Evolutionary conservation across 2,113 vertebrate species (phyloP).

Genomic region (Pyxicephalus adspersus): DNA sequence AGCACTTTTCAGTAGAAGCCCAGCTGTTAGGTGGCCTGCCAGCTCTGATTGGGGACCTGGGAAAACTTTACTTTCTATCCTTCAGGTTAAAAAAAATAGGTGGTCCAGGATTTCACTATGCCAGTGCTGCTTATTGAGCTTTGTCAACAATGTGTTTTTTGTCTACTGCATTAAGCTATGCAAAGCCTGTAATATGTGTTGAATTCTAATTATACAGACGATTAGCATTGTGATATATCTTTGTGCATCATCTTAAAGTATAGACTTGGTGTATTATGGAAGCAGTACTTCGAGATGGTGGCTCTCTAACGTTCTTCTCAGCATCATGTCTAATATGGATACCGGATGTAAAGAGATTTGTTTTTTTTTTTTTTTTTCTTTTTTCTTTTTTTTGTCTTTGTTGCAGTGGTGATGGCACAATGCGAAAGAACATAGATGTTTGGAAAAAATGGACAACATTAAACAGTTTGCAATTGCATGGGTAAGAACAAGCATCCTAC

Average conservation of each 20-base stretch:
- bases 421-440: constrained; percentile 97
- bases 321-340: too few relatives aligned
- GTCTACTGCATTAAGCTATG: too few relatives aligned
- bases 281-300: background rate
- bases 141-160: too few relatives aligned
- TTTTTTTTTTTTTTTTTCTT: too few relatives aligned
- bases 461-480: constrained; percentile 96
- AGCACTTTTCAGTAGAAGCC: too few relatives aligned
- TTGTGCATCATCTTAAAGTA: background rate
- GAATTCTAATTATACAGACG: constrained; percentile 5
- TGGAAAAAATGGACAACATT: constrained; percentile 98
- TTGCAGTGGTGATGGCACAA: constrained; percentile 91
- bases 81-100: too few relatives aligned
- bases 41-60: too few relatives aligned
- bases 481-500: constrained; percentile 72
- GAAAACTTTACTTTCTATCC: too few relatives aligned
- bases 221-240: background rate
- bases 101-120: too few relatives aligned
- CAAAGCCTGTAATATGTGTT: background rate
- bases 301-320: background rate
- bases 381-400: background rate
- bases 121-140: too few relatives aligned
- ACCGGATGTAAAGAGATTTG: too few relatives aligned
- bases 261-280: background rate
- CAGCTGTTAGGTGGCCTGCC: too few relatives aligned